phyloP scores from a whole-genome alignment of 2,888 invertebrate genomes.

The Barypeithes pellucidus region DNA sequence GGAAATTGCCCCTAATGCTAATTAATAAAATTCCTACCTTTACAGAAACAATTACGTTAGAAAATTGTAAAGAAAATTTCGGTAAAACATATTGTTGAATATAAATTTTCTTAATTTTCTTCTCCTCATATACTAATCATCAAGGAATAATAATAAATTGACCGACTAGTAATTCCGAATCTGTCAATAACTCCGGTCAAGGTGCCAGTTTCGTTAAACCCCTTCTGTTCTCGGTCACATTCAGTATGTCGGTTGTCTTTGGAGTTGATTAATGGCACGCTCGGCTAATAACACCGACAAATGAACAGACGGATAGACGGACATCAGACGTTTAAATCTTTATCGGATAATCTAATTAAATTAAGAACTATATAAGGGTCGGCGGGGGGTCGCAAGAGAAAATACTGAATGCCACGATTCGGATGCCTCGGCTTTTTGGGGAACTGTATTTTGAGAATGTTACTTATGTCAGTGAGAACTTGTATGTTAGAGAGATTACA shows the following conservation, averaged over 20 bases:
- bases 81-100: too few species aligned
- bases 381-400: slow-evolving; percentile 44
- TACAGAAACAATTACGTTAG: too few species aligned
- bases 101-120: too few species aligned
- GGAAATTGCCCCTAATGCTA: too few species aligned
- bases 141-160: not conserved
- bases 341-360: slow-evolving; percentile 52
- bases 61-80: too few species aligned
- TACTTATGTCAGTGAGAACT: slow-evolving; percentile 48
- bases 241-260: slow-evolving; percentile 68
- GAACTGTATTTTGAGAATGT: slow-evolving; percentile 42
- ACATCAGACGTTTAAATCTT: slow-evolving; percentile 45
- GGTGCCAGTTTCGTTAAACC: slow-evolving; percentile 30
- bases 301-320: slow-evolving; percentile 48
- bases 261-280: slow-evolving; percentile 68
- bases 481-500: slow-evolving; percentile 11
- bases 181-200: slow-evolving; percentile 22
- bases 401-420: slow-evolving; percentile 44
- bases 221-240: slow-evolving; percentile 62
- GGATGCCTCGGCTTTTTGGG: slow-evolving; percentile 38
- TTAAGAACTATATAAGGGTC: slow-evolving; percentile 49
- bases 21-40: too few species aligned
- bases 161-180: slow-evolving; percentile 6
- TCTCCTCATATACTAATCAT: not conserved
- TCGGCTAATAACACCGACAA: slow-evolving; percentile 65